Percentiles rank a stretch among this genome's conserved stretches.
phyloP scores from a whole-genome alignment of 2,797 vertebrate genomes.

The Borostomias antarcticus region DNA sequence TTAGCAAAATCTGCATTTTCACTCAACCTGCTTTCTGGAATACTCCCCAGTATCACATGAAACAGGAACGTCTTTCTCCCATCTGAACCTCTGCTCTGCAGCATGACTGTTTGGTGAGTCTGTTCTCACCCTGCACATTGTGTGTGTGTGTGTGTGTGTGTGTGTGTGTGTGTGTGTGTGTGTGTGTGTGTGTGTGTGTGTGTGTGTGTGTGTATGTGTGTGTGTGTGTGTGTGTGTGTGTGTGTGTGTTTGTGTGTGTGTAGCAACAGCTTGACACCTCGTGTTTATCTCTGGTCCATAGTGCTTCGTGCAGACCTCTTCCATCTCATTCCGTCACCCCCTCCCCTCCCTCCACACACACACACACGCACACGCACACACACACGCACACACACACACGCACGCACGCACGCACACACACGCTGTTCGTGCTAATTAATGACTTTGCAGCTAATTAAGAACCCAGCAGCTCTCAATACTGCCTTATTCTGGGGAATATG shows the following conservation, averaged over 20 bases:
- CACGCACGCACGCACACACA: slow-evolving; percentile 5
- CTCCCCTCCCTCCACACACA: slow-evolving; percentile 1
- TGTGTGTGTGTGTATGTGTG: background rate
- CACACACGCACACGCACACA: slow-evolving; percentile 9
- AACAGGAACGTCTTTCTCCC: background rate
- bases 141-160: background rate
- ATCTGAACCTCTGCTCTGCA: background rate
- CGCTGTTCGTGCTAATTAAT: slow-evolving; percentile 63
- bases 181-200: background rate
- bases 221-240: background rate
- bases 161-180: background rate
- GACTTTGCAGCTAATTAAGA: slow-evolving; percentile 66
- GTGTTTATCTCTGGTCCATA: slow-evolving; percentile 55
- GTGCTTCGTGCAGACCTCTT: slow-evolving; percentile 16
- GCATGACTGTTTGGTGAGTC: slow-evolving; percentile 10
- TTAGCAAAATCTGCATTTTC: background rate
- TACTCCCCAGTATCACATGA: no score
- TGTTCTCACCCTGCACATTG: background rate
- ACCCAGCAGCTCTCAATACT: slow-evolving; percentile 39
- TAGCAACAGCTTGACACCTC: slow-evolving; percentile 41
- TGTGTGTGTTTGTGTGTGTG: background rate
- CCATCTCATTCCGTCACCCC: slow-evolving; percentile 17
- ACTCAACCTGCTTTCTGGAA: no score
- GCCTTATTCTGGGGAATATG: slow-evolving; percentile 41
- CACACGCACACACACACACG: slow-evolving; percentile 17